These are phyloP conservation scores for Dendrophyllia cribrosa DNA, from an alignment of 64 coral and sea anemone genomes.

Conservation along the genomic window DNA sequence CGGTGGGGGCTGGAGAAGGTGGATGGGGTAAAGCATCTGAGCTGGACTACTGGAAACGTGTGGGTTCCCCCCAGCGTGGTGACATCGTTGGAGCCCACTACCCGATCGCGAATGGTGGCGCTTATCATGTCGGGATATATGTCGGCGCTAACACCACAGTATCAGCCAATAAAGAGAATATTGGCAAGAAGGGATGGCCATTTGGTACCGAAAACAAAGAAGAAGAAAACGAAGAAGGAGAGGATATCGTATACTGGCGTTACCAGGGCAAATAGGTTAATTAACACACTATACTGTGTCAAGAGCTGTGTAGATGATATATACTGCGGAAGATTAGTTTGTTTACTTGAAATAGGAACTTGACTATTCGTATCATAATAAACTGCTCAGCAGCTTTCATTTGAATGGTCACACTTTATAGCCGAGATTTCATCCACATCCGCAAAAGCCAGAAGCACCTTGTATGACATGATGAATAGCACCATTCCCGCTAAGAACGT, in stretches of 20 bases:
- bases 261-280: constrained; percentile 14
- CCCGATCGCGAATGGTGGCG: background rate
- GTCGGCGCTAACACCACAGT: constrained; percentile 4
- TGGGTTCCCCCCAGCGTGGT: background rate
- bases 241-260: constrained; percentile 21
- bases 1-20: constrained; percentile 20
- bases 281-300: too few species aligned
- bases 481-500: too few species aligned
- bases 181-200: background rate
- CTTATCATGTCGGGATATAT: constrained; percentile 43
- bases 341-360: too few species aligned
- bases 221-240: background rate
- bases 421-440: too few species aligned
- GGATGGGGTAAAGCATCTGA: constrained; percentile 26
- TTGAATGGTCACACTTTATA: too few species aligned
- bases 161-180: constrained; percentile 24
- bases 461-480: too few species aligned
- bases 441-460: too few species aligned
- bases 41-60: constrained; percentile 19
- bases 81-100: constrained; percentile 40
- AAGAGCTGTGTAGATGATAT: too few species aligned
- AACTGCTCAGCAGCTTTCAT: too few species aligned
- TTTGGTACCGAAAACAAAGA: background rate
- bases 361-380: too few species aligned
- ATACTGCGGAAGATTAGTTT: too few species aligned